A percentile compares a stretch with the other conserved stretches of the same genome.
These are phyloP conservation scores for Zygogramma bicolorata DNA, from an alignment of 2,888 invertebrate genomes.

Conservation along the genomic window DNA sequence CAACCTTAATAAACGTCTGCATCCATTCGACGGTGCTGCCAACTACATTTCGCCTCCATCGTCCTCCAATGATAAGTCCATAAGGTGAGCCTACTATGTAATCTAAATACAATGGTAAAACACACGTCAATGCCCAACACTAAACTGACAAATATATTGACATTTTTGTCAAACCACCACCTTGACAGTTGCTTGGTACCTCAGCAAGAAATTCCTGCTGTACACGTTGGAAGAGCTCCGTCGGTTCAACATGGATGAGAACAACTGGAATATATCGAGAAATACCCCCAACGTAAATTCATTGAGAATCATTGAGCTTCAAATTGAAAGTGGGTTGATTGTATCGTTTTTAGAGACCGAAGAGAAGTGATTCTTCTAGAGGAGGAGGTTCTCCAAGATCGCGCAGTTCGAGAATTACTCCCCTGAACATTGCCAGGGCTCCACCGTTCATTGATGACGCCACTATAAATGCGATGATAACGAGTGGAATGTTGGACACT, in stretches of 20 bases:
- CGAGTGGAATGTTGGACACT: conserved; percentile 46
- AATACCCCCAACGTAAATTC: conserved; percentile 30
- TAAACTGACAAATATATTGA: conserved; percentile 22
- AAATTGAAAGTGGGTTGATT: background rate
- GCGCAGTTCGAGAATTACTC: conserved; percentile 36
- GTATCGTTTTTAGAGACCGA: conserved; percentile 33
- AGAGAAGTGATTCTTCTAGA: conserved; percentile 38
- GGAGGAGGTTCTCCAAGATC: conserved; percentile 34
- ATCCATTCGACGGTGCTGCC: too few species aligned
- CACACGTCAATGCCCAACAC: background rate
- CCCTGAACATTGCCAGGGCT: conserved; percentile 37
- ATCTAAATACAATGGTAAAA: too few species aligned
- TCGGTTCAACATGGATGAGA: conserved; percentile 37
- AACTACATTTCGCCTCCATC: too few species aligned
- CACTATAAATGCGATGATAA: conserved; percentile 50
- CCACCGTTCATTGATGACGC: conserved; percentile 50
- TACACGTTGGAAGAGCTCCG: background rate
- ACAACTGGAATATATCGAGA: conserved; percentile 40
- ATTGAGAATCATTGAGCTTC: background rate
- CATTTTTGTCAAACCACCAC: conserved; percentile 41
- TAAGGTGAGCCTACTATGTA: too few species aligned
- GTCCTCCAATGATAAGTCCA: too few species aligned
- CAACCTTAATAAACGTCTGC: too few species aligned
- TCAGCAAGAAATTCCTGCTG: conserved; percentile 30
- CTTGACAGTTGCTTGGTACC: conserved; percentile 30